Base-by-base conservation (phyloP, 2,888 invertebrate genomes). In the Dysmachus trigonus region DNA sequence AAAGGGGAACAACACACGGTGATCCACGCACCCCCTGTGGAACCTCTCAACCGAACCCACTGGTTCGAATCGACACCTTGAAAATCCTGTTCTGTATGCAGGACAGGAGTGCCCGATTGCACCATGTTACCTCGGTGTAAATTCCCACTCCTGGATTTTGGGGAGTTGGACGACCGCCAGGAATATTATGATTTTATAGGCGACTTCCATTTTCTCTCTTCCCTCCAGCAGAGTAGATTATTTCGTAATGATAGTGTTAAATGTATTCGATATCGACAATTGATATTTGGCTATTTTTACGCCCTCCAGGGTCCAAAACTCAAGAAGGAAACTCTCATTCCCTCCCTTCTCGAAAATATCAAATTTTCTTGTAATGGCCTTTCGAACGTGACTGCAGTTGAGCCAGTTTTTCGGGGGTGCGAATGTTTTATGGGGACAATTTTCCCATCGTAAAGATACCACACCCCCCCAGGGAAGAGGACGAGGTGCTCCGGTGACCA, bases 171-270 rank as follows among this genome's bases (percentile, higher is more conserved):
- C 47, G 8, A 13, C 22, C 31, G 81, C 81, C 81, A 81, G 30
- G 31, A 81, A 62, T 18, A 81, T 51, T 79, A 47, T 35, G 35
- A 35, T 73, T 35, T 35, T 33, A 35, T 33, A 33, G 33, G 73
- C 31, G 33, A 5, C 35, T 33, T 13, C 8, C 18, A 0, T n/a
- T n/a, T n/a, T n/a, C n/a, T 38, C 38, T 22, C 27, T 15, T 62
- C 53, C 51, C 13, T 41, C 33, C 18, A 18, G 18, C 30, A 8
- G 22, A 53, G 62, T 53, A 47, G 81, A 81, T 81, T 81, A 81
- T 81, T 53, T 81, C 62, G 53, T 62, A 62, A 81, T 81, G 81
- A 81, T 81, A 30, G 81, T 81, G 81, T 62, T 53, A 81, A 81
- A 81, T 81, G 53, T 62, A 81, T 81, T 81, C 62, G 81, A 51